phyloP scores from a whole-genome alignment of 1,140 invertebrate species.

The Listronotus oregonensis region DNA sequence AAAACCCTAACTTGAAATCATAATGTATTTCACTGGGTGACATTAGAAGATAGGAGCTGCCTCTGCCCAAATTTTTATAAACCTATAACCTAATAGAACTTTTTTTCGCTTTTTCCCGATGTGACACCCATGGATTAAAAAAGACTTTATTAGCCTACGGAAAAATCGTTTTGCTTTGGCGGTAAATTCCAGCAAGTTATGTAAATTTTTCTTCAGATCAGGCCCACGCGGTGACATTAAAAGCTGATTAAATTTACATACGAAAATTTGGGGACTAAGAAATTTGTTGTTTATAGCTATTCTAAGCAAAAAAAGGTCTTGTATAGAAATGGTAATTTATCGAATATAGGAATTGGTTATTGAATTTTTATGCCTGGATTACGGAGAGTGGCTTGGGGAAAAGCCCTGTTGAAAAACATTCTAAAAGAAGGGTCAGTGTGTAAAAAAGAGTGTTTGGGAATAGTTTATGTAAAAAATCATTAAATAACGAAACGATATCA shows the following conservation, averaged over 20 bases:
- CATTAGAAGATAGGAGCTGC: too few relatives aligned
- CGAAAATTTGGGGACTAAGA: conserved; percentile 18
- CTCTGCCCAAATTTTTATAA: too few relatives aligned
- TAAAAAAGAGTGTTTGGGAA: too few relatives aligned
- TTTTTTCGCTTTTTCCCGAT: neutral
- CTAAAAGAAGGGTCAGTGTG: neutral
- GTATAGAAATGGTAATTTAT: conserved; percentile 8
- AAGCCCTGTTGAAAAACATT: neutral
- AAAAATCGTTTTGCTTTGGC: conserved; percentile 10
- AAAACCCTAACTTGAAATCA: too few relatives aligned
- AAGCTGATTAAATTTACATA: conserved; percentile 35
- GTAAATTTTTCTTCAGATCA: conserved; percentile 29
- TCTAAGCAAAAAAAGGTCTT: conserved; percentile 4
- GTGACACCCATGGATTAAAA: conserved; percentile 14
- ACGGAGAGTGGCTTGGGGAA: neutral
- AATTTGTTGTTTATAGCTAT: conserved; percentile 29
- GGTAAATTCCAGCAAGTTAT: conserved; percentile 16
- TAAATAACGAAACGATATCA: too few relatives aligned
- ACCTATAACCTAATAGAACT: too few relatives aligned
- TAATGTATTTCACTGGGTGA: too few relatives aligned
- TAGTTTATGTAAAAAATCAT: too few relatives aligned
- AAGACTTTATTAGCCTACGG: conserved; percentile 1
- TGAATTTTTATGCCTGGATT: conserved; percentile 7
- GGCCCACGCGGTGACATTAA: conserved; percentile 27
- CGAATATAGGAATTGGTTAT: conserved; percentile 6